Base-by-base conservation (phyloP, 1,140 invertebrate species). In the Catajapyx aquilonaris region DNA sequence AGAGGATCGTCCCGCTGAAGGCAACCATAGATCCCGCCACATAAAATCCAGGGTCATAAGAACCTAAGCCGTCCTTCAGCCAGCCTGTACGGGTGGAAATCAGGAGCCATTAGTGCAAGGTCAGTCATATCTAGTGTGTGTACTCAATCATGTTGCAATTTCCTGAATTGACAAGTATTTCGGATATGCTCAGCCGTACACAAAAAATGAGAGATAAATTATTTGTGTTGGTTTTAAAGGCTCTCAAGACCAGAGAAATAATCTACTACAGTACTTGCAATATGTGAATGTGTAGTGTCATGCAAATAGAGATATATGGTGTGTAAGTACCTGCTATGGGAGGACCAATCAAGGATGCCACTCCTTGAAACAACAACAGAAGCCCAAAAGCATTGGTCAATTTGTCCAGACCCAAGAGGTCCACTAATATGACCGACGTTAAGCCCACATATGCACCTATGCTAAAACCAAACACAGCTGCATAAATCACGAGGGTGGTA, bases 311-410 rank as follows among this genome's bases (percentile, higher is more conserved):
- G n/a, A n/a, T n/a, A n/a, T n/a, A n/a, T n/a, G n/a, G n/a, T n/a
- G n/a, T n/a, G n/a, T n/a, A n/a, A n/a, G n/a, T 68, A 86, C 84
- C 86, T 55, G 76, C 81, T 43, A 91, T 68, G 15, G 87, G 86
- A 38, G 86, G 75, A 32, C 87, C 87, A 36, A 87, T 64, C 4
- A 90, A 64, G 10, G 84, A 84, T 10, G 86, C 86, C 28, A 91
- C 69, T 16, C 87, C 87, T 66, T 93, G 85, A 59, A 90, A 91
- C 7, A 93, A 65, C 38, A 88, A 59, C 4, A 93, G 59, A 5
- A 93, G 59, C n/a, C 87, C 87, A 55, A 93, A 93, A 1, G 85
- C 83, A 54, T 91, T 91, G 0, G 87, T 90, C 21, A 94, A 59
- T 47, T 71, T 77, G 31, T 90, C 81, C 34, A 91, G 56, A 5